phyloP scores from a whole-genome alignment of 1,140 invertebrate genomes.

The Hylyphantes graminicola region DNA sequence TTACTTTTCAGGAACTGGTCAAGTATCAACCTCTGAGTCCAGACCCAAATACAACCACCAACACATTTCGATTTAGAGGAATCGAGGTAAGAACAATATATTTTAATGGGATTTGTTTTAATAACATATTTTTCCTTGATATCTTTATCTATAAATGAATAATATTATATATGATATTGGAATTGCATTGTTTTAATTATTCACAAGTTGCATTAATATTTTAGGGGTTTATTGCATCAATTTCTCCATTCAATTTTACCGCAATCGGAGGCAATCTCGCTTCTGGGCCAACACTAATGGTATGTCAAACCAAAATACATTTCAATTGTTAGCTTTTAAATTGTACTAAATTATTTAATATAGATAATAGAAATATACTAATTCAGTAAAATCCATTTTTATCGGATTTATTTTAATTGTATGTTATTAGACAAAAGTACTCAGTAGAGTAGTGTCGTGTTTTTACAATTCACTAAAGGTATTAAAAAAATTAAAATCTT shows the following conservation, averaged over 20 bases:
- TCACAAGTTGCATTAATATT: slow-evolving; percentile 33
- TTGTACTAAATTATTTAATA: too few species aligned
- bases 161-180: slow-evolving; percentile 2
- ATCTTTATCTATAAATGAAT: background rate
- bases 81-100: slow-evolving; percentile 76
- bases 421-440: too few species aligned
- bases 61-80: slow-evolving; percentile 88
- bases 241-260: slow-evolving; percentile 99
- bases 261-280: slow-evolving; percentile 98
- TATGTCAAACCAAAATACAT: slow-evolving; percentile 66
- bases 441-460: too few species aligned
- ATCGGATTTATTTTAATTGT: too few species aligned
- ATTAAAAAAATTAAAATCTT: too few species aligned
- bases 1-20: slow-evolving; percentile 73
- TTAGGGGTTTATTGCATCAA: slow-evolving; percentile 94
- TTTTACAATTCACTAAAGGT: too few species aligned
- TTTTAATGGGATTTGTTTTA: too few species aligned
- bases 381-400: too few species aligned
- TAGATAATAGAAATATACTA: too few species aligned
- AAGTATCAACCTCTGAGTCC: slow-evolving; percentile 92
- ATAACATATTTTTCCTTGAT: too few species aligned
- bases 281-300: slow-evolving; percentile 96
- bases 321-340: too few species aligned
- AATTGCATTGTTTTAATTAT: too few species aligned
- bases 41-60: slow-evolving; percentile 78